Base-by-base conservation (phyloP, 2,113 vertebrate genomes). In the Illadopsis cleaveri region DNA sequence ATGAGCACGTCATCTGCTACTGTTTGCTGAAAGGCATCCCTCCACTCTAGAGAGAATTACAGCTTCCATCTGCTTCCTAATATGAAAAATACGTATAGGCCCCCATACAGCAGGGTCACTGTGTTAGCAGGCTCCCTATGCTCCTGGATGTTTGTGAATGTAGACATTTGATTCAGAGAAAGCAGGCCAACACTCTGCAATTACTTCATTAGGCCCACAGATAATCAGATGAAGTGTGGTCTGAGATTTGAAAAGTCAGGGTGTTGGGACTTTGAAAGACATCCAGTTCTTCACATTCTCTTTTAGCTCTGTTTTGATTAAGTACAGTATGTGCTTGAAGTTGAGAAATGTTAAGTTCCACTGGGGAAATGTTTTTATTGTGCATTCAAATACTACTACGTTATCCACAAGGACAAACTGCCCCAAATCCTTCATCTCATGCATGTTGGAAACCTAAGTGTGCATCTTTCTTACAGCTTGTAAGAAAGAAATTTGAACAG, bases 31-130 rank as follows among this genome's bases (percentile, higher is more conserved):
- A 96, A 96, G 73, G 96, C 96, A 90, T 97, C 95, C 53, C 93
- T 97, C 82, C 9, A 3, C 94, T 97, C 95, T 86, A 94, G 93
- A 91, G 92, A 95, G 97, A 97, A 95, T 98, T 98, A 96, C 94
- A 96, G 86, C 97, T 97, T 98, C 97, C 98, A 98, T 98, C 97
- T 98, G 98, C 96, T 98, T 87, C 89, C 62, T 98, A 98, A 98
- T 97, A 95, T 64, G 93, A 97, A 98, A 98, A 98, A 97, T 95
- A 92, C 98, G 97, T 87, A 85, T 1, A 8, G 65, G 81, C 56
- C 78, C 71, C 75, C 58, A 31, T 76, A 53, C 60, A 75, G 37
- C 81, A 78, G 79, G 87, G 75, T 90, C 93, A 91, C 90, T 78
- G 66, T 86, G 95, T 94, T 97, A 95, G 90, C 92, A 90, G 88